Base-by-base conservation (phyloP, 1,140 invertebrate species). In the Diorhabda carinulata region DNA sequence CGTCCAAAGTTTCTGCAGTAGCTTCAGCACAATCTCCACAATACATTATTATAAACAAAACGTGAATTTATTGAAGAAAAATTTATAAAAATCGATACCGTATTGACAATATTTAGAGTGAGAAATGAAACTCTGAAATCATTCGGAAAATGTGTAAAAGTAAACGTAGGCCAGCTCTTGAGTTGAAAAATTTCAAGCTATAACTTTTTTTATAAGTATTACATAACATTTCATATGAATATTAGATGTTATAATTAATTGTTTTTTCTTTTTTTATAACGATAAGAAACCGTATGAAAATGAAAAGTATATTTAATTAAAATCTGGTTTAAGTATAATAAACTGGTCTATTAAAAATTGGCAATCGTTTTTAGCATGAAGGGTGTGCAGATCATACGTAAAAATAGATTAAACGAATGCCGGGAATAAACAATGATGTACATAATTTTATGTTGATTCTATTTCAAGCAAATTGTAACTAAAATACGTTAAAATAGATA, bases 1-100 rank as follows among this genome's bases (percentile, higher is more conserved):
- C 67, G 10, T 73, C 72, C 4, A 67, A 63, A n/a, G 69, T 60
- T 43, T 73, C 72, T 9, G 64, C 63, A 8, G 67, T 68, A 10
- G 43, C 59, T 64, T 73, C 72, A 25, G 72, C 68, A 68, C 72
- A 73, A 43, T 67, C 67, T 9, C 66, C 70, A 65, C 72, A 73
- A 64, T 70, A 71, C 72, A 73, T 70, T 61, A 61, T 61, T 60
- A n/a, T 25, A 41, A 45, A 52, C 45, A 52, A 52, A 52, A 52
- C 45, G 25, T 25, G 25, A 25, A 25, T 25, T 52, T 52, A 5
- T 9, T 52, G 1, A 52, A 52, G 5, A 52, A 52, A 5, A 52
- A 52, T 9, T 52, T 6, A 52, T 52, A 6, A 52, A 52, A 6
- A 9, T 52, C 25, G 8, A 52, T 52, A 52, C 45, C 5, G 45